Evolutionary conservation across 2,888 invertebrate species (phyloP).

Genomic region (Caradrina clavipalpis): DNA sequence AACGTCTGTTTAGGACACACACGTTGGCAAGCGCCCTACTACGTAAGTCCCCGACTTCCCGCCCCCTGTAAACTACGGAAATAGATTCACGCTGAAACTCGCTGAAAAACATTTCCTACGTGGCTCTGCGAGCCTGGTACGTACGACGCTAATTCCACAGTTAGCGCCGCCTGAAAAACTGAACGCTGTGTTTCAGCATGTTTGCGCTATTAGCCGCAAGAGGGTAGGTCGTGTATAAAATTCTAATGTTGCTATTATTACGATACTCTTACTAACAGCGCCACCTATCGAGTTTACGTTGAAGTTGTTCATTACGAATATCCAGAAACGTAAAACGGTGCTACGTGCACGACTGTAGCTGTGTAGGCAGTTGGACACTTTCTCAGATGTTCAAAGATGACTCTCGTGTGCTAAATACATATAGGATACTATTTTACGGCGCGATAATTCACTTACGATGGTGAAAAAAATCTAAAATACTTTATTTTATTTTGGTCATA

Average conservation of each 20-base stretch:
- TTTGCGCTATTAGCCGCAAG: slow-evolving; percentile 52
- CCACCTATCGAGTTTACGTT: slow-evolving; percentile 45
- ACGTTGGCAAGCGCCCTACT: slow-evolving; percentile 39
- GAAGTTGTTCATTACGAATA: slow-evolving; percentile 20
- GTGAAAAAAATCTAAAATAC: too few species aligned
- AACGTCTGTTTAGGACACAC: slow-evolving; percentile 22
- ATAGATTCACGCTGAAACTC: slow-evolving; percentile 67
- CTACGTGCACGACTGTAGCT: neutral
- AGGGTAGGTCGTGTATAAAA: slow-evolving; percentile 30
- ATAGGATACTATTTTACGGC: too few species aligned
- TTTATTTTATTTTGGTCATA: too few species aligned
- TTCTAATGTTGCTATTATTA: slow-evolving; percentile 1
- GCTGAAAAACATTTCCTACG: slow-evolving; percentile 77
- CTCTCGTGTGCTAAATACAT: slow-evolving; percentile 21
- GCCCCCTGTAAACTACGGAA: slow-evolving; percentile 66
- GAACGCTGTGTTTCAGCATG: slow-evolving; percentile 68
- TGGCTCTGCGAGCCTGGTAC: slow-evolving; percentile 77
- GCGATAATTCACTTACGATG: too few species aligned
- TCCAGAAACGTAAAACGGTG: neutral
- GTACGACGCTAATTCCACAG: slow-evolving; percentile 82
- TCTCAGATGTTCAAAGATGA: slow-evolving; percentile 38
- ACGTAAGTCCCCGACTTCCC: slow-evolving; percentile 38
- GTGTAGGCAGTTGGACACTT: neutral
- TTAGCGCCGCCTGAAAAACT: slow-evolving; percentile 77
- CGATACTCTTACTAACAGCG: slow-evolving; percentile 24